A percentile compares a stretch with the other conserved stretches of the same genome.
These are phyloP conservation scores for Zaprionus ornatus DNA, from an alignment of 1,140 invertebrate species.

Conservation along the genomic window DNA sequence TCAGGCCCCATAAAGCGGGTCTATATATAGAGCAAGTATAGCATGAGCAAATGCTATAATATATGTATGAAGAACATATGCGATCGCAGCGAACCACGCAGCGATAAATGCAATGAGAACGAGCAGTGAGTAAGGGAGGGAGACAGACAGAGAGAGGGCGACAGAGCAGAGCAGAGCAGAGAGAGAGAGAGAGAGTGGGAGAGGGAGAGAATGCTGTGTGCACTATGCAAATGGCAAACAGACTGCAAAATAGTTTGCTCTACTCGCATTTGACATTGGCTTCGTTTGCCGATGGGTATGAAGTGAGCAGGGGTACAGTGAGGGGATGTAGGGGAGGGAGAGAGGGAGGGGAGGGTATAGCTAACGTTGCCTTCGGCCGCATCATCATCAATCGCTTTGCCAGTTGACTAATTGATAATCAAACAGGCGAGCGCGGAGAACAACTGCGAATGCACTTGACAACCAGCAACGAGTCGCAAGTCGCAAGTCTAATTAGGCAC, in stretches of 20 bases:
- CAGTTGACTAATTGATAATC: conserved; percentile 73
- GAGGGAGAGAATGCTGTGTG: conserved; percentile 24
- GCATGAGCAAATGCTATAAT: not conserved
- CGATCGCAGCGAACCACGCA: not conserved
- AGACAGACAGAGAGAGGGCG: not conserved
- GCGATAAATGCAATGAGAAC: conserved; percentile 3
- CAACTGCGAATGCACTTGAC: conserved; percentile 40
- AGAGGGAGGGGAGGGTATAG: not conserved
- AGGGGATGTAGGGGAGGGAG: not conserved
- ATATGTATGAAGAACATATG: not conserved
- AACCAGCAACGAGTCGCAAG: conserved; percentile 16
- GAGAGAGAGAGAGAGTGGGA: not conserved
- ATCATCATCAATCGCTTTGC: conserved; percentile 27
- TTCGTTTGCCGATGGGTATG: conserved; percentile 9
- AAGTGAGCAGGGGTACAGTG: not conserved
- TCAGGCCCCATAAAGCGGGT: not conserved
- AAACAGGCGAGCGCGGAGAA: conserved; percentile 50
- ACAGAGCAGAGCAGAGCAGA: not conserved
- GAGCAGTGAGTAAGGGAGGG: not conserved
- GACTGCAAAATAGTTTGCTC: conserved; percentile 13
- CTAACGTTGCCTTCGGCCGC: conserved; percentile 10
- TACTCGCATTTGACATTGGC: conserved; percentile 43
- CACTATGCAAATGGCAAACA: conserved; percentile 34
- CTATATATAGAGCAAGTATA: conserved; percentile 6
- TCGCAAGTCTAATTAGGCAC: conserved; percentile 57